A percentile compares a stretch with the other conserved stretches of the same genome.
Conservation (phyloP, 2,888 invertebrate genomes). For the Torymus texanus region DNA sequence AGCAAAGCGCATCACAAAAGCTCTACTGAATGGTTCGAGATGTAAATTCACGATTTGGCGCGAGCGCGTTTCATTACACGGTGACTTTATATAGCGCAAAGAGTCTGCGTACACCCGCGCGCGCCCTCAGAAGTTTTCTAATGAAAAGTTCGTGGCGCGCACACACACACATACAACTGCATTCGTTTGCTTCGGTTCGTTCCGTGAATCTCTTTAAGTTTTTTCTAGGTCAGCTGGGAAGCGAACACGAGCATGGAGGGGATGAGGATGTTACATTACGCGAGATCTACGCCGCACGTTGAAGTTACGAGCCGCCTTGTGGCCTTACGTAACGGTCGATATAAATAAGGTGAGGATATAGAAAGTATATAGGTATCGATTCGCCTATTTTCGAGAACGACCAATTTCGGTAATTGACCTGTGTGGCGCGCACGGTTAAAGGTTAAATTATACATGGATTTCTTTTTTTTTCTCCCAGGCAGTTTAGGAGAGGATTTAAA, state of each 20-base stretch:
- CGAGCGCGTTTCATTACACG: conserved; percentile 26
- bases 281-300: not conserved
- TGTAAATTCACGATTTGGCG: conserved; percentile 33
- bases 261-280: too few species aligned
- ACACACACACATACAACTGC: conserved; percentile 18
- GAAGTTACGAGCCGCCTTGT: not conserved
- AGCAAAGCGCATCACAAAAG: not conserved
- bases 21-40: not conserved
- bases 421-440: not conserved
- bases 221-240: conserved; percentile 25
- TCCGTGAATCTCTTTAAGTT: conserved; percentile 24
- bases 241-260: too few species aligned
- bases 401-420: conserved; percentile 25
- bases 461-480: not conserved
- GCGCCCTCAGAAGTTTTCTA: conserved; percentile 50
- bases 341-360: conserved; percentile 1
- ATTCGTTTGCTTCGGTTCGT: conserved; percentile 33
- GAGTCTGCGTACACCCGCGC: not conserved
- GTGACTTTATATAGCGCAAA: conserved; percentile 19
- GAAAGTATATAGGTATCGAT: not conserved
- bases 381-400: not conserved
- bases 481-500: too few species aligned
- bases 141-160: conserved; percentile 47
- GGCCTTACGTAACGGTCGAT: not conserved
- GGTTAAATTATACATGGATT: not conserved